phyloP scores from a whole-genome alignment of 2,888 invertebrate species.

The Caenorhabditis imperialis region DNA sequence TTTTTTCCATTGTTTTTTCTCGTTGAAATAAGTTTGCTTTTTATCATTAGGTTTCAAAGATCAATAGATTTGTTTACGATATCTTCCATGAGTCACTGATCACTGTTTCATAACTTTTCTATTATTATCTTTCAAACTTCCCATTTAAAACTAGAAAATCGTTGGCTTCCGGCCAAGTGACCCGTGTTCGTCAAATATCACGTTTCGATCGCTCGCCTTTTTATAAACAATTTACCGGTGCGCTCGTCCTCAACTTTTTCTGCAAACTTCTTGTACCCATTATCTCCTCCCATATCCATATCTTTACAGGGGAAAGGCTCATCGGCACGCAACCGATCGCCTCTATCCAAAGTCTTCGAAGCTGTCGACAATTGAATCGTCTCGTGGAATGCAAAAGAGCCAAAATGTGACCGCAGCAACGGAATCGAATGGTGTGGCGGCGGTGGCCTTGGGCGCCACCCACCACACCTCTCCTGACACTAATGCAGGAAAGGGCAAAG shows the following conservation, averaged over 20 bases:
- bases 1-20: too few species aligned
- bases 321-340: slow-evolving; percentile 61
- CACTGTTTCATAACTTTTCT: slow-evolving; percentile 16
- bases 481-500: slow-evolving; percentile 49
- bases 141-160: neutral
- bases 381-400: slow-evolving; percentile 64
- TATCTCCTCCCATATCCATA: neutral
- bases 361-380: slow-evolving; percentile 59
- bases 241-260: slow-evolving; percentile 3
- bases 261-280: neutral
- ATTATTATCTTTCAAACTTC: neutral
- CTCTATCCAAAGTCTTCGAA: slow-evolving; percentile 60
- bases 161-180: neutral
- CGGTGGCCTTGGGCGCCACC: slow-evolving; percentile 28
- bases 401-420: slow-evolving; percentile 58
- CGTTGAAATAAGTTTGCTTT: neutral
- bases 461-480: slow-evolving; percentile 57
- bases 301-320: slow-evolving; percentile 58
- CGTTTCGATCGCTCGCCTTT: slow-evolving; percentile 13
- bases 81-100: too few species aligned
- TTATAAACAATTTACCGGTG: slow-evolving; percentile 8
- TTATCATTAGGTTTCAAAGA: too few species aligned
- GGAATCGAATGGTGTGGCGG: slow-evolving; percentile 50
- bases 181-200: slow-evolving; percentile 43
- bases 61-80: too few species aligned